phyloP scores from a whole-genome alignment of 2,113 vertebrate species.

The Hystrix brachyura region DNA sequence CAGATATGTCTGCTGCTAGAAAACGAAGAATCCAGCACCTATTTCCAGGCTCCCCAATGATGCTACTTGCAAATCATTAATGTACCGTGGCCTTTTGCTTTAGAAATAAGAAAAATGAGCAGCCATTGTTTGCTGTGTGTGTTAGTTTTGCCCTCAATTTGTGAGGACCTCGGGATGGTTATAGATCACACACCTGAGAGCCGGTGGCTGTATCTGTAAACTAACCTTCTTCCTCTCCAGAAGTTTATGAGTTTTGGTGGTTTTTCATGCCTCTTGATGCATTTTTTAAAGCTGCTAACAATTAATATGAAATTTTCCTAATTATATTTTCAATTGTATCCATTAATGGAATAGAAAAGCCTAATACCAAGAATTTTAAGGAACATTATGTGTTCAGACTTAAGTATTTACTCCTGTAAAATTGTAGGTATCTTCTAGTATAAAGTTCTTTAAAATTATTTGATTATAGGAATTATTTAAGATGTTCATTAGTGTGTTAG shows the following conservation, averaged over 20 bases:
- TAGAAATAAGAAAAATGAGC: neutral
- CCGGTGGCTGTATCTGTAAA: neutral
- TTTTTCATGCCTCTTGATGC: neutral
- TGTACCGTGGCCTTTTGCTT: neutral
- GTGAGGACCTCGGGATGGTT: neutral
- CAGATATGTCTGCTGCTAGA: neutral
- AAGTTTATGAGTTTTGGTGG: neutral
- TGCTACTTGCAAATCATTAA: constrained; percentile 45
- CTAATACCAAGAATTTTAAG: neutral
- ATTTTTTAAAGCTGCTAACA: neutral
- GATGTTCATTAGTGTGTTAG: neutral
- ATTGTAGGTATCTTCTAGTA: neutral
- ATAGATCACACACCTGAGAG: neutral
- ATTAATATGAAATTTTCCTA: neutral
- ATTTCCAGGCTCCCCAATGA: neutral
- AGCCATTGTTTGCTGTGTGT: neutral
- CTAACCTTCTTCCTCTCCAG: neutral
- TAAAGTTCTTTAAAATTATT: neutral
- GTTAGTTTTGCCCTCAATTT: neutral
- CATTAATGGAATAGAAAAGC: neutral
- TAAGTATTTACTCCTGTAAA: constrained; percentile 45
- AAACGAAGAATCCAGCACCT: constrained; percentile 9
- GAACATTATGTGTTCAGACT: neutral
- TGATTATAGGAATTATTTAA: neutral
- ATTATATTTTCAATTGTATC: constrained; percentile 44